These are phyloP conservation scores for Yoshiicerus persimilis DNA, from an alignment of 1,140 invertebrate species.

Conservation along the genomic window DNA sequence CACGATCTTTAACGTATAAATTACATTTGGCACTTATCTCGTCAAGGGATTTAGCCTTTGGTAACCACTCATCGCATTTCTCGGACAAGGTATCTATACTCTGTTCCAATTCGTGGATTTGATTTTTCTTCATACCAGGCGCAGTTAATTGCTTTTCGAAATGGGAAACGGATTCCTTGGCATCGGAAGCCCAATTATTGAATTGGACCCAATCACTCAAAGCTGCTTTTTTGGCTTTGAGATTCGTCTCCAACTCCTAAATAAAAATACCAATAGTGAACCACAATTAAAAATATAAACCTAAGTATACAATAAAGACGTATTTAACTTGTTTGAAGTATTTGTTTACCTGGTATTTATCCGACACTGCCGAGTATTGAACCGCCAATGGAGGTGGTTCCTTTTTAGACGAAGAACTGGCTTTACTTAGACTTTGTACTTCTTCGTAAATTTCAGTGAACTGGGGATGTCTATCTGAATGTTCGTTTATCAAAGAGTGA, in stretches of 20 bases:
- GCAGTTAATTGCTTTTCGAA: conserved; percentile 62
- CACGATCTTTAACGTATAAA: conserved; percentile 66
- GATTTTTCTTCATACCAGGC: conserved; percentile 21
- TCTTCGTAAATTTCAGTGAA: conserved; percentile 77
- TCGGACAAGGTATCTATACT: conserved; percentile 64
- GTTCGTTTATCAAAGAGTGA: conserved; percentile 75
- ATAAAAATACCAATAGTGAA: background rate
- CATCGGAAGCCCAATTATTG: conserved; percentile 76
- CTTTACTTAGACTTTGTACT: conserved; percentile 71
- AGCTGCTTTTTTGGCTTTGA: conserved; percentile 71
- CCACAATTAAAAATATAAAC: background rate
- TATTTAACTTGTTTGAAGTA: background rate
- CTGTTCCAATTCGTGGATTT: conserved; percentile 43
- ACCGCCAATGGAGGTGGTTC: conserved; percentile 72
- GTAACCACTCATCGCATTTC: conserved; percentile 70
- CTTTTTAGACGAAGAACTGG: conserved; percentile 62
- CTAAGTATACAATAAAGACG: background rate
- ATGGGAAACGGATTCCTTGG: conserved; percentile 63
- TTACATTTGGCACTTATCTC: conserved; percentile 60
- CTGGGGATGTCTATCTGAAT: conserved; percentile 69
- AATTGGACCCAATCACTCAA: conserved; percentile 83
- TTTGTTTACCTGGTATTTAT: conserved; percentile 66
- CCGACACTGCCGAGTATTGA: conserved; percentile 70
- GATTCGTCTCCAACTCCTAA: conserved; percentile 67
- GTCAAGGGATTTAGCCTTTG: conserved; percentile 68